These are phyloP conservation scores for Sesia apiformis DNA, from an alignment of 2,888 invertebrate genomes.

Conservation along the genomic window DNA sequence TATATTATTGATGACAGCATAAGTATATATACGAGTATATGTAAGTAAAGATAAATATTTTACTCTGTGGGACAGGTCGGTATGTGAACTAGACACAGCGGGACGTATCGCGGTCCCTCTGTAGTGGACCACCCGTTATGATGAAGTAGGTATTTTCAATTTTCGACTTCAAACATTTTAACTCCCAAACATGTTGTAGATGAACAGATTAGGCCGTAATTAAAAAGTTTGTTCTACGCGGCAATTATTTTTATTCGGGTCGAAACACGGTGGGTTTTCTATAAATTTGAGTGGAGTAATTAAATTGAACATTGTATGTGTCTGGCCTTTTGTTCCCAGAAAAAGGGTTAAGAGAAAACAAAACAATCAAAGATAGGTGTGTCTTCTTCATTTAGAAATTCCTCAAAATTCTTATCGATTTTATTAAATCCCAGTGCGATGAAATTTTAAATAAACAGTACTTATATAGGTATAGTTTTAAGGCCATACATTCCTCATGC, in stretches of 20 bases:
- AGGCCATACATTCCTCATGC: no score
- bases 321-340: no score
- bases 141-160: not conserved
- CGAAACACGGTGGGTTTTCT: not conserved
- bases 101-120: conserved; percentile 32
- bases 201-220: conserved; percentile 18
- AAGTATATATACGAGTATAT: conserved; percentile 10
- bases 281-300: no score
- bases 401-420: no score
- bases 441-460: no score
- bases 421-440: no score
- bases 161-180: not conserved
- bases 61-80: conserved; percentile 32
- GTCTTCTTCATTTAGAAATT: no score
- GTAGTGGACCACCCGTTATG: conserved; percentile 41
- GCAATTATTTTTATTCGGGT: not conserved
- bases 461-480: no score
- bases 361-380: no score
- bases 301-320: no score
- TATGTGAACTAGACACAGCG: conserved; percentile 39
- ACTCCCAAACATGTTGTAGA: conserved; percentile 8
- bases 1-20: conserved; percentile 17
- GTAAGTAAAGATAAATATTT: conserved; percentile 22
- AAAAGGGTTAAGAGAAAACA: no score
- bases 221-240: conserved; percentile 13